phyloP scores from a whole-genome alignment of 2,888 invertebrate species.

The Nysson spinosus region DNA sequence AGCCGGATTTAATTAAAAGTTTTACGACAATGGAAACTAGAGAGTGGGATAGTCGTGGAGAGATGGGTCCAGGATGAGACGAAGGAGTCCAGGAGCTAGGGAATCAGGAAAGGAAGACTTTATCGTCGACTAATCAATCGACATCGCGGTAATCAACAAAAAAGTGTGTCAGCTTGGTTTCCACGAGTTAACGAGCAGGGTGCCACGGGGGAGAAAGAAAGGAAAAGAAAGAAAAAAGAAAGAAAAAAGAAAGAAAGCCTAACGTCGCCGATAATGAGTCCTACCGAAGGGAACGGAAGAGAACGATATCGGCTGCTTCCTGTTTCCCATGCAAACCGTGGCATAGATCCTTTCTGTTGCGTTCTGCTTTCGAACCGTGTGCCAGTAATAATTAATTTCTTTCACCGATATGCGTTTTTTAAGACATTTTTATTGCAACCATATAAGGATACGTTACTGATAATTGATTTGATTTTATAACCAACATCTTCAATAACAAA shows the following conservation, averaged over 20 bases:
- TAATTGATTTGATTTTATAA: no score
- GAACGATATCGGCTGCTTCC: conserved; percentile 48
- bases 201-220: background rate
- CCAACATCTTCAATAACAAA: no score
- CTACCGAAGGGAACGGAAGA: conserved; percentile 35
- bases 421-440: no score
- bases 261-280: conserved; percentile 48
- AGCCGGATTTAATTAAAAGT: conserved; percentile 61
- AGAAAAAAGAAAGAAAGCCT: no score
- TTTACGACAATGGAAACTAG: conserved; percentile 53
- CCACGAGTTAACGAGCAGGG: conserved; percentile 29
- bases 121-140: conserved; percentile 53
- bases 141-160: conserved; percentile 50
- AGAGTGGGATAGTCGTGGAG: no score
- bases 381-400: no score
- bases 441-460: no score
- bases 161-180: conserved; percentile 34
- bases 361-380: conserved; percentile 1
- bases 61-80: background rate
- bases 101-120: conserved; percentile 42
- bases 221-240: background rate
- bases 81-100: background rate
- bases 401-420: no score
- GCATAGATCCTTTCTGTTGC: conserved; percentile 21
- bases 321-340: conserved; percentile 26